phyloP scores from a whole-genome alignment of 92 coral and sea anemone genomes.

The Pocillopora grandis region DNA sequence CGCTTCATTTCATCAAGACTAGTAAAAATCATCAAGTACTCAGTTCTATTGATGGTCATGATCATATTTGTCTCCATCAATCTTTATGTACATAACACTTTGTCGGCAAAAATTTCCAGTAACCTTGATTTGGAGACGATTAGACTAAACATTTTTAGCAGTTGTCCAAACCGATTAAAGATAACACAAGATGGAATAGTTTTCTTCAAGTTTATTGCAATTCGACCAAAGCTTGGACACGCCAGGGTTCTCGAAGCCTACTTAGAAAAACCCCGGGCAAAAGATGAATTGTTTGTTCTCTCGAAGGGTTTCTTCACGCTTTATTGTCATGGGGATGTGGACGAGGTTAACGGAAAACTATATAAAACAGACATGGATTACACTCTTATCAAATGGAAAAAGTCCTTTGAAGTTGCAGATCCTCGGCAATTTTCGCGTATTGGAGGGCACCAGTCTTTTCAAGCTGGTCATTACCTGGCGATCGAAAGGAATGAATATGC shows the following conservation, averaged over 20 bases:
- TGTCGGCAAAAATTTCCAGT: neutral
- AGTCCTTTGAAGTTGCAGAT: conserved; percentile 6
- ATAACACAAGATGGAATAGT: neutral
- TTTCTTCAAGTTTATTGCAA: conserved; percentile 8
- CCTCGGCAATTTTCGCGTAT: neutral
- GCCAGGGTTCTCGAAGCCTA: conserved; percentile 4
- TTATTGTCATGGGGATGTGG: conserved; percentile 23
- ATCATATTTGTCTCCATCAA: neutral
- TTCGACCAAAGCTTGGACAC: conserved; percentile 12
- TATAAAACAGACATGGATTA: neutral
- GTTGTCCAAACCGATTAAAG: neutral
- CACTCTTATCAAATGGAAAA: neutral
- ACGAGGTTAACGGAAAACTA: neutral
- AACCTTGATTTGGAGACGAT: neutral
- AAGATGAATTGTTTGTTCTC: conserved; percentile 18
- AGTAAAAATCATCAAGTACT: neutral
- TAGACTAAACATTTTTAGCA: neutral
- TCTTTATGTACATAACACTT: neutral
- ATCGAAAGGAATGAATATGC: conserved; percentile 30
- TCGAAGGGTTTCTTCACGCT: conserved; percentile 34
- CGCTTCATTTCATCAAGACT: neutral
- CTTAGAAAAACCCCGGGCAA: conserved; percentile 8
- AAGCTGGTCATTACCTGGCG: conserved; percentile 23
- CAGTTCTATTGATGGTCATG: neutral
- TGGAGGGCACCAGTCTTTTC: neutral